Percentiles rank a stretch among this genome's conserved stretches.
Evolutionary conservation across 2,797 vertebrate genomes (phyloP).

Genomic region (Aldrovandia affinis): DNA sequence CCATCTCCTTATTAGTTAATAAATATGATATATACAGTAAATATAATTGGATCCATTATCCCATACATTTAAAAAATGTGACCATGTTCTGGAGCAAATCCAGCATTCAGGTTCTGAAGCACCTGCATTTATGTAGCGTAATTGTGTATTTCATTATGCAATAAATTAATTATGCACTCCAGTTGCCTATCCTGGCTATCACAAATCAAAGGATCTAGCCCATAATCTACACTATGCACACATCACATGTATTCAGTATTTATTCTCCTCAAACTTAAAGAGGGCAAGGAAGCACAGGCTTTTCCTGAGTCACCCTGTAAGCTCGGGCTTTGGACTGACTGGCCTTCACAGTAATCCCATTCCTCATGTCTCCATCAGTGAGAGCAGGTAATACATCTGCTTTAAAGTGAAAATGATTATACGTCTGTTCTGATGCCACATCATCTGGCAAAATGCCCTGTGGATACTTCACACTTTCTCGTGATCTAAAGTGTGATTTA

Average conservation of each 20-base stretch:
- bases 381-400: background rate
- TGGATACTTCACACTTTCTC: background rate
- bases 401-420: background rate
- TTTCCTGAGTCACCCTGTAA: background rate
- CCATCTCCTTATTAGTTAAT: too few species aligned
- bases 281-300: background rate
- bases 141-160: too few species aligned
- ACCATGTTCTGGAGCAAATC: too few species aligned
- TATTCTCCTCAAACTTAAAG: too few species aligned
- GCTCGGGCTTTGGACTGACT: background rate
- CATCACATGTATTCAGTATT: background rate
- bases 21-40: too few species aligned
- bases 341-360: background rate
- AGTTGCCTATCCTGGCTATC: too few species aligned
- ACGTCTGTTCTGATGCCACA: background rate
- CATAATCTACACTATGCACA: background rate
- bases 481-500: background rate
- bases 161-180: too few species aligned
- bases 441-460: conserved; percentile 8
- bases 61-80: too few species aligned
- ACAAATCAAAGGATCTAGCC: background rate
- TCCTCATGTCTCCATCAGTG: background rate
- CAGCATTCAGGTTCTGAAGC: too few species aligned
- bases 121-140: too few species aligned
- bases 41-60: too few species aligned